A percentile compares a stretch with the other conserved stretches of the same genome.
Evolutionary conservation across 2,888 invertebrate genomes (phyloP).

Genomic region (Chrysotoxum bicinctum): DNA sequence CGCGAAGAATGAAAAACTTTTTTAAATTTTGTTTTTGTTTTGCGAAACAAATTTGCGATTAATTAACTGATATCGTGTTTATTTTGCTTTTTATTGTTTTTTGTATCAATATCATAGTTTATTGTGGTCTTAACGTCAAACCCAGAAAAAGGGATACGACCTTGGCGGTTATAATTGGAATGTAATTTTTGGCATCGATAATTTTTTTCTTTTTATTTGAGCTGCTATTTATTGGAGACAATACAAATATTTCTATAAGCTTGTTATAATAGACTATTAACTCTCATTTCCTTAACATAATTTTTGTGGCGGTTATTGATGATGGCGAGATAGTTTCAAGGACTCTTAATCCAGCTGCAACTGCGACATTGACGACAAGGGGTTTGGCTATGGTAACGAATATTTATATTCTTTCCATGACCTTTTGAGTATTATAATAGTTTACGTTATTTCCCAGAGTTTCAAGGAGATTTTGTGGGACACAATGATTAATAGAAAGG

Average conservation of each 20-base stretch:
- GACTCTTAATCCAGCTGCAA: conserved; percentile 27
- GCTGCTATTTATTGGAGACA: background rate
- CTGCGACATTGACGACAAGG: conserved; percentile 4
- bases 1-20: background rate
- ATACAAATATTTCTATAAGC: background rate
- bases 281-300: background rate
- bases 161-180: conserved; percentile 36
- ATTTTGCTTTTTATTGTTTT: conserved; percentile 17
- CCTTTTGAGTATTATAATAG: conserved; percentile 25
- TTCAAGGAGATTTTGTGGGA: conserved; percentile 18
- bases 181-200: conserved; percentile 33
- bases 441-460: conserved; percentile 16
- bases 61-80: conserved; percentile 63
- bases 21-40: conserved; percentile 1
- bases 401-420: conserved; percentile 18
- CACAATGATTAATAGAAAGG: background rate
- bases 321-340: conserved; percentile 58
- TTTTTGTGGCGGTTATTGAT: conserved; percentile 26
- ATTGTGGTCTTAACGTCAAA: conserved; percentile 26
- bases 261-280: conserved; percentile 1
- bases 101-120: conserved; percentile 31
- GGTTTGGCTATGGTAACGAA: conserved; percentile 21
- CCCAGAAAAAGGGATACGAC: background rate
- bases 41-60: conserved; percentile 48
- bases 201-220: background rate